Evolutionary conservation across 2,888 invertebrate genomes (phyloP), one percentile per base, ranked within the genome.

Genomic region (Eupithecia inturbata): DNA sequence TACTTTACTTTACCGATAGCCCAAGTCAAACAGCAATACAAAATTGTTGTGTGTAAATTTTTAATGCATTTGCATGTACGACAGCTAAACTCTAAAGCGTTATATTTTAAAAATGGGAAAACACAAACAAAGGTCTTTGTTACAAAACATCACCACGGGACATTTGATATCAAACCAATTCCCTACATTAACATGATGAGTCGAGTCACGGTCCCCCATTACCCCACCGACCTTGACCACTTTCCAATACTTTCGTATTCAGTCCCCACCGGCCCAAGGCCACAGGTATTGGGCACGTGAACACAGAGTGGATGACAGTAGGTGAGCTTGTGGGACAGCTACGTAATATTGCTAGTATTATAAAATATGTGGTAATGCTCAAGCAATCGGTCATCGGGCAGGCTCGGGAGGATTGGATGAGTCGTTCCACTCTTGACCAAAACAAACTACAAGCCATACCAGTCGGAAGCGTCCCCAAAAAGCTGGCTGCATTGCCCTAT

Each of bases 351-450:
- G n/a, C n/a, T n/a, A n/a, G n/a, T n/a, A n/a, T n/a, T n/a, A n/a
- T n/a, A n/a, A n/a, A n/a, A n/a, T n/a, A n/a, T n/a, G n/a, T n/a
- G n/a, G n/a, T n/a, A n/a, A 91, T 62, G 63, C 70, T 78, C 84
- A 88, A 87, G 90, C 88, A 90, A 88, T 80, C 82, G 84, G 83
- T 85, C 87, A 85, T 83, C 82, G 81, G 66, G 39, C 12, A n/a
- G 1, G 31, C 66, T 12, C 7, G 7, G 6, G 3, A n/a, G 12
- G 66, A 64, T 36, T 64, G 19, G 64, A 66, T 7, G 26, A 14
- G 57, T 26, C 5, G 49, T 53, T 53, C 10, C 49, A 53, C 49
- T 45, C n/a, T 45, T 22, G 49, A 53, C 22, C 22, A 22, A 22
- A 22, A 7, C 10, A 39, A 39, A 31, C 31, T 5, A 31, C 31